Base-by-base conservation (phyloP, 2,888 invertebrate species). In the Sclerodermus sp. region DNA sequence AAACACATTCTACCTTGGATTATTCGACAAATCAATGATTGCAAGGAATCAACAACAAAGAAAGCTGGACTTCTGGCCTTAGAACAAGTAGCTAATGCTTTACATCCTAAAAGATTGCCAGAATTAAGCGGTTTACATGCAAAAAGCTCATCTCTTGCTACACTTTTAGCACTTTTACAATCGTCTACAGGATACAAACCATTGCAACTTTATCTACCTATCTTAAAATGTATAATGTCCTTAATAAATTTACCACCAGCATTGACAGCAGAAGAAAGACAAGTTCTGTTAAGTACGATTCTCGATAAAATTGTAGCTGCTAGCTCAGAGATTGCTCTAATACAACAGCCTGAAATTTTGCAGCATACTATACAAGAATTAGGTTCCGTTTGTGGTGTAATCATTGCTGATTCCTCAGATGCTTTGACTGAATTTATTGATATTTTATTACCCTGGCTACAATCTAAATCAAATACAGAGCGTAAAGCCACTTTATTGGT, bases 381-480 rank as follows among this genome's bases (percentile, higher is more conserved):
- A 16, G 66, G 69, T 3, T 60, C 57, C 1, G 63, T 72, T 3
- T 70, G 73, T 48, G 67, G 70, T 32, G 73, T 73, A 59, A 59
- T 69, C 15, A 66, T 76, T 12, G 56, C 59, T 0, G 68, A 75
- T 53, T 74, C 73, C 5, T 65, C 74, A 0, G 70, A 75, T 32
- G 70, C 64, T 8, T 49, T 75, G 1, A 73, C 74, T 10, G 66
- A 70, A 13, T 55, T 75, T 12, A 64, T 74, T 12, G 74, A 75
- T 5, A 71, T 73, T 52, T 57, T 75, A 8, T 45, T 70, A 36
- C 72, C 76, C 0, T 75, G 76, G 75, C 73, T 76, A 73, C 73
- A 74, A 45, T 72, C 75, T 0, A 73, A 69, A 38, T 68, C 66
- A 2, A 49, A 48, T 6, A 46, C 61, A 0, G 73, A 75, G 41